Conservation (phyloP, 1,140 invertebrate species). For the Gryllus bimaculatus region DNA sequence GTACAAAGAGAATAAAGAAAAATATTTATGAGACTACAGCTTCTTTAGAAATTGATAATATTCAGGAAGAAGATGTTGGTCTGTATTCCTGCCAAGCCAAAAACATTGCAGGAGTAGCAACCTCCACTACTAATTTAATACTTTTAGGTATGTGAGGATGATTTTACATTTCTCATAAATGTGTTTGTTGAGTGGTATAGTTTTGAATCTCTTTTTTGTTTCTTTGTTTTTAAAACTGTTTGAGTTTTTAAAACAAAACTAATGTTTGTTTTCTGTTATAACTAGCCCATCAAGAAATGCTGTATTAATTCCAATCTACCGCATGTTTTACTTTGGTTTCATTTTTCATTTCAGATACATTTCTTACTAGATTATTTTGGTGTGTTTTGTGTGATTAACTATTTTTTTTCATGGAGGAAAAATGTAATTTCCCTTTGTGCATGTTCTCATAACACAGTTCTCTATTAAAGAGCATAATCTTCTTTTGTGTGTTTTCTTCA, state of each 20-base stretch:
- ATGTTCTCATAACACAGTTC: too few species aligned
- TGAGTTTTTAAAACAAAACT: neutral
- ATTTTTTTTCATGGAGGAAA: too few species aligned
- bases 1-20: conserved; percentile 51
- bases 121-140: conserved; percentile 62
- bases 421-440: too few species aligned
- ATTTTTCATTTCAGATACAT: neutral
- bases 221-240: too few species aligned
- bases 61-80: conserved; percentile 58
- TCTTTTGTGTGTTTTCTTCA: too few species aligned
- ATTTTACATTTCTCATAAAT: too few species aligned
- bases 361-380: neutral
- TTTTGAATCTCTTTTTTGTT: too few species aligned
- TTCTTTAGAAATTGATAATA: conserved; percentile 52
- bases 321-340: neutral
- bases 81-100: conserved; percentile 69
- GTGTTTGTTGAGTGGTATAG: too few species aligned
- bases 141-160: conserved; percentile 46
- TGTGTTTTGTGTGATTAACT: too few species aligned
- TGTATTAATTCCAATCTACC: neutral
- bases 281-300: neutral
- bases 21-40: conserved; percentile 48
- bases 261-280: neutral
- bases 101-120: conserved; percentile 67
- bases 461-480: too few species aligned